Conservation (phyloP, 2,888 invertebrate genomes). For the Calliopum simillimum region DNA sequence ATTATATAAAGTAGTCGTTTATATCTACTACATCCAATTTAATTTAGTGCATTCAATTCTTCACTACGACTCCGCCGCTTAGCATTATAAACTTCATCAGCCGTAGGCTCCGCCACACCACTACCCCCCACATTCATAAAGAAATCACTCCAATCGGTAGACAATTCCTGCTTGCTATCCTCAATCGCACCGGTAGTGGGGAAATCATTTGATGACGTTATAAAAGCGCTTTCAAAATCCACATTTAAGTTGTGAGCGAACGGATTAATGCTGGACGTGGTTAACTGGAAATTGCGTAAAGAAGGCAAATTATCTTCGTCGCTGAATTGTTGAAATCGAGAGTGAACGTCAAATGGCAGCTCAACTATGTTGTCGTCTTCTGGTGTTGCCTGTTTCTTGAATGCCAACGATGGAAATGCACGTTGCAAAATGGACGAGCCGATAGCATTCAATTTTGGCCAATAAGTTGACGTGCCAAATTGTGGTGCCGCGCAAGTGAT, state of each 20-base stretch:
- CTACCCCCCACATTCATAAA: not conserved
- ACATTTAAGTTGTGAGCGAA: slow-evolving; percentile 18
- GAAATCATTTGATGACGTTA: no score
- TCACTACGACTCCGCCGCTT: slow-evolving; percentile 28
- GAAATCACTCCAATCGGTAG: not conserved
- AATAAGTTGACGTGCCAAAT: no score
- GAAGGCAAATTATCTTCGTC: slow-evolving; percentile 4
- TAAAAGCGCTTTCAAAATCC: not conserved
- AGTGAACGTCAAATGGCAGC: not conserved
- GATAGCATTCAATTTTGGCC: no score
- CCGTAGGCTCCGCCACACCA: slow-evolving; percentile 21
- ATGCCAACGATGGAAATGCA: no score
- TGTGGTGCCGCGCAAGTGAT: no score
- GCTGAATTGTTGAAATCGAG: slow-evolving; percentile 6
- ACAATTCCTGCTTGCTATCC: slow-evolving; percentile 5
- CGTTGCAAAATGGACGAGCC: no score
- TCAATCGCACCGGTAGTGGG: slow-evolving; percentile 2
- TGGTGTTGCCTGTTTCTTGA: no score
- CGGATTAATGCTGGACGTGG: slow-evolving; percentile 18
- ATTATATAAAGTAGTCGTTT: no score
- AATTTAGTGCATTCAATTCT: slow-evolving; percentile 20
- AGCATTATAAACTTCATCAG: slow-evolving; percentile 32
- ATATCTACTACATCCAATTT: no score
- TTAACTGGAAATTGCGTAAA: slow-evolving; percentile 15
- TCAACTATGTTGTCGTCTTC: no score